Base-by-base conservation (phyloP, 2,113 vertebrate species). In the Charina bottae region DNA sequence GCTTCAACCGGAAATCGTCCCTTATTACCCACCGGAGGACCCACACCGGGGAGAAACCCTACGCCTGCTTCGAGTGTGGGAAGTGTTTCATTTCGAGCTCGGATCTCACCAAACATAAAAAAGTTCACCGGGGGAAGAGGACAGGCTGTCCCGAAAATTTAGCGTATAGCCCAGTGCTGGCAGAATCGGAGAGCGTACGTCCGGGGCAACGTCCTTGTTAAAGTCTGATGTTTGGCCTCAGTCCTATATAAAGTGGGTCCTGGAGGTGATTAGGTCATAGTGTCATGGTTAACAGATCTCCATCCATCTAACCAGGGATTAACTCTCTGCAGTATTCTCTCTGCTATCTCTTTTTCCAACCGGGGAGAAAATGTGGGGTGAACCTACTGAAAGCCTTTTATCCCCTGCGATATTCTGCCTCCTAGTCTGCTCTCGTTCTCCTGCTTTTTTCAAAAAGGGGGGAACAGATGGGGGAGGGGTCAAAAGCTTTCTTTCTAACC, bases 21-120 rank as follows among this genome's bases (percentile, higher is more conserved):
- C 93, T 95, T 23, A 60, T 86, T 28, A 94, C 78, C 4, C 95
- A 95, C 83, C 91, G 91, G 53, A 83, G 91, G 68, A 95, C 88
- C 9, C 95, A 95, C 90, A 94, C 90, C 2, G 90, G 92, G 4
- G 93, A 94, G 89, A 95, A 91, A 46, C 93, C 90, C 1, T 93
- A 95, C 6, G 37, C 13, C 0, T 92, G 91, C 87, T 85, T 89
- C 1, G 91, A 89, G 58, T 92, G 91, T 0, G 91, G 87, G 13
- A 94, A 94, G 72, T n/a, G 90, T 12, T 94, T 94, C 88, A 89
- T 89, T 72, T 91, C 89, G 1, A 94, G 92, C 13, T 94, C 91
- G 0, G 92, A 92, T 42, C 93, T 93, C 21, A 89, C 90, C 0
- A 94, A 92, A 17, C 93, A 94, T 92, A 93, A 92, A 59, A 91